phyloP scores from a whole-genome alignment of 2,888 invertebrate species.

The Scaptomyza tumidula region DNA sequence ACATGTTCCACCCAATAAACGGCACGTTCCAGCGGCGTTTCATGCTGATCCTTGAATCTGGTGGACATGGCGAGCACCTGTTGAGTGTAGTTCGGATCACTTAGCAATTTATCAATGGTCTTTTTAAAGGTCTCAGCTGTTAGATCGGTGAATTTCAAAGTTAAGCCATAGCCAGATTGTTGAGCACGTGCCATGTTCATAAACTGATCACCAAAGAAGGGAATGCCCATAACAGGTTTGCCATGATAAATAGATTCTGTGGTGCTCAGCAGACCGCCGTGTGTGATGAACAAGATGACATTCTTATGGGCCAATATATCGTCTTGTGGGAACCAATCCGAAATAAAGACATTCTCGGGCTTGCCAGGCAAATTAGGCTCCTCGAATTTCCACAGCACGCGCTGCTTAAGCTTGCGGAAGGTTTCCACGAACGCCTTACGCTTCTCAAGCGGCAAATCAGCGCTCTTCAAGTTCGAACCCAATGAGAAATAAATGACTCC shows the following conservation, averaged over 20 bases:
- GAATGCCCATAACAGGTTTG: constrained; percentile 85
- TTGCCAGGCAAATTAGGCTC: constrained; percentile 75
- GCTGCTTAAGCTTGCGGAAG: constrained; percentile 80
- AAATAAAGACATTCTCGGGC: constrained; percentile 81
- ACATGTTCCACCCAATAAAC: constrained; percentile 82
- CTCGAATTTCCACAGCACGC: constrained; percentile 85
- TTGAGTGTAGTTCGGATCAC: constrained; percentile 56
- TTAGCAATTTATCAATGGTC: constrained; percentile 67
- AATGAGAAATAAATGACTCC: constrained; percentile 85
- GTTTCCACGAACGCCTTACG: constrained; percentile 69
- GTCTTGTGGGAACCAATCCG: constrained; percentile 85
- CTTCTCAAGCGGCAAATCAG: constrained; percentile 68
- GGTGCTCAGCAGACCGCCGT: constrained; percentile 85
- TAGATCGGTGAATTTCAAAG: constrained; percentile 79
- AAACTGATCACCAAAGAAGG: constrained; percentile 85
- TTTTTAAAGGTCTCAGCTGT: constrained; percentile 74
- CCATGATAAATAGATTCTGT: constrained; percentile 85
- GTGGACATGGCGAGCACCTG: constrained; percentile 62
- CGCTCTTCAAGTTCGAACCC: constrained; percentile 83
- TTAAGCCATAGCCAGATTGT: constrained; percentile 83
- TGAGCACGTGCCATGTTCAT: constrained; percentile 85
- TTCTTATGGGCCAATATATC: constrained; percentile 85
- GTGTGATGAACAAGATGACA: constrained; percentile 85
- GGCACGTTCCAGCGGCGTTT: constrained; percentile 75
- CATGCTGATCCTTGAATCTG: constrained; percentile 77